Base-by-base conservation (phyloP, 2,113 vertebrate species). In the Opisthocomus hoazin region DNA sequence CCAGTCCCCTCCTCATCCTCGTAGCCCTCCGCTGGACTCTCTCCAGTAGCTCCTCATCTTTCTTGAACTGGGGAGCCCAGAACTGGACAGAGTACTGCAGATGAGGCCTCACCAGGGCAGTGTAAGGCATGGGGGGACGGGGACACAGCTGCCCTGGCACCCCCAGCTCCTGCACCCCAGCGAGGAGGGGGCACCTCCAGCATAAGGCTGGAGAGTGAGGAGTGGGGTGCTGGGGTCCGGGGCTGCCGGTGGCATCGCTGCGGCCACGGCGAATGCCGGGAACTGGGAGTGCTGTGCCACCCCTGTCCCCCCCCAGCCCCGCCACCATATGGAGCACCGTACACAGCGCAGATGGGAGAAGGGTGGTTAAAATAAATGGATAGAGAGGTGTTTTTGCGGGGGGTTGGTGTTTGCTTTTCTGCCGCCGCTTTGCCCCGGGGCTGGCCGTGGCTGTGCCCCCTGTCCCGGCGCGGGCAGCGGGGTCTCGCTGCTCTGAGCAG, bases 351-450 rank as follows among this genome's bases (percentile, higher is more conserved):
- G 43, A 30, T 36, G 26, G 29, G 66, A 56, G 43, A 3, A 8
- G 11, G 13, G 20, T 20, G 17, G 19, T 75, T 94, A 36, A 91
- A 89, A 78, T 58, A 12, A 41, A 74, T 22, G 39, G 65, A 16
- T 12, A 36, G 39, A 65, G 71, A 34, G 22, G 8, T 39, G 20
- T 0, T 76, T 78, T 89, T 6, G 13, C 36, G 64, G 50, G 32
- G 41, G 9, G 5, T 26, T 26, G 46, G 17, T 41, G 27, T 63
- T 90, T 43, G 50, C 15, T 84, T 74, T 75, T 51, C 36, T 58
- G 29, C 27, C 2, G 3, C 36, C 0, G 2, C 69, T 85, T 92
- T 1, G 2, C 60, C n/a, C 26, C 0, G 0, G 12, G 30, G 50
- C 29, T 87, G 46, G 30, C n/a, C 54, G 36, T 32, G 37, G 43